Evolutionary conservation across 2,797 vertebrate species (phyloP).

Genomic region (Chelidonichthys spinosus): DNA sequence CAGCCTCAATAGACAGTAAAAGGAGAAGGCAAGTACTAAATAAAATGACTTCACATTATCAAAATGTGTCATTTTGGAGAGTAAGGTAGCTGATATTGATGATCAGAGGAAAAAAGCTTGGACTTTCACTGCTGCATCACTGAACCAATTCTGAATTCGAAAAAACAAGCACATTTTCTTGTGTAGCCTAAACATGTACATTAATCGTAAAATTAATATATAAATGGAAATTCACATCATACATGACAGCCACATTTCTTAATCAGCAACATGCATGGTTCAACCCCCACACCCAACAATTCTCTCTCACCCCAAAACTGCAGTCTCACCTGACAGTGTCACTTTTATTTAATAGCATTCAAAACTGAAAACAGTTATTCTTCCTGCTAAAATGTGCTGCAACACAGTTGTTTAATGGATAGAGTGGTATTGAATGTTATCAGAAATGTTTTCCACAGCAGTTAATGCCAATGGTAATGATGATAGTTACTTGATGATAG

Average conservation of each 20-base stretch:
- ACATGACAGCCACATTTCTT: constrained; percentile 75
- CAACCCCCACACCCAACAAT: not conserved
- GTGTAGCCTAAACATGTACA: constrained; percentile 63
- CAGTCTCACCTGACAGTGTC: constrained; percentile 42
- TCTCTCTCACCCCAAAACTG: constrained; percentile 14
- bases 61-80: constrained; percentile 60
- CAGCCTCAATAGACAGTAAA: constrained; percentile 67
- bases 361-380: constrained; percentile 19
- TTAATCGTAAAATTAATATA: constrained; percentile 78
- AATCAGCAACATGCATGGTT: not conserved
- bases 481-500: not conserved
- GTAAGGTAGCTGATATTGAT: constrained; percentile 31
- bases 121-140: constrained; percentile 51
- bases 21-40: constrained; percentile 66
- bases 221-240: constrained; percentile 86
- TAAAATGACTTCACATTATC: constrained; percentile 57
- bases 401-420: constrained; percentile 7
- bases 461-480: constrained; percentile 13
- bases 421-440: not conserved
- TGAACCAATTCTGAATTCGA: constrained; percentile 38
- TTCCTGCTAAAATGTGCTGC: constrained; percentile 13
- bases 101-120: constrained; percentile 40
- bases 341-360: constrained; percentile 23
- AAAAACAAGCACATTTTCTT: constrained; percentile 58
- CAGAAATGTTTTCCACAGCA: constrained; percentile 17